Evolutionary conservation across 2,113 vertebrate species (phyloP).

Genomic region (Oriolus oriolus): DNA sequence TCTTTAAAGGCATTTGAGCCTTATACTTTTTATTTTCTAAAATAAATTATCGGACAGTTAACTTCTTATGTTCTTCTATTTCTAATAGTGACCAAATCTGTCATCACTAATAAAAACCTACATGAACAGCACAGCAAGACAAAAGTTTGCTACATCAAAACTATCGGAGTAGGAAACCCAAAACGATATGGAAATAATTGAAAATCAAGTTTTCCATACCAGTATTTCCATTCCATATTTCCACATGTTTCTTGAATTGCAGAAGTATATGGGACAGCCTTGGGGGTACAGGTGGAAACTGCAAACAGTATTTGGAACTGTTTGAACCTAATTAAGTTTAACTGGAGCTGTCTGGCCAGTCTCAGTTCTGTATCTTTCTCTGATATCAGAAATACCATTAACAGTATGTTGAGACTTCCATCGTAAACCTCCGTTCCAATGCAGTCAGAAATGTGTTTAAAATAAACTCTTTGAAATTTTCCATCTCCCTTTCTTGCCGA

Average conservation of each 20-base stretch:
- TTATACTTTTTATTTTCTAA: neutral
- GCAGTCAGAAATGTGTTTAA: neutral
- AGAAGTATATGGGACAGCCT: neutral
- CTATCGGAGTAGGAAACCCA: neutral
- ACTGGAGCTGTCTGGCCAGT: neutral
- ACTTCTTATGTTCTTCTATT: neutral
- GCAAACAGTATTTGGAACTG: neutral
- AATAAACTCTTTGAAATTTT: constrained; percentile 9
- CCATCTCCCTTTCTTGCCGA: neutral
- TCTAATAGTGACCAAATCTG: neutral
- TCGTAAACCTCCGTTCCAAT: neutral
- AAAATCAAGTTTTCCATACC: neutral
- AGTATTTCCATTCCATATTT: neutral
- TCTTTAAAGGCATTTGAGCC: neutral
- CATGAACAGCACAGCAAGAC: neutral
- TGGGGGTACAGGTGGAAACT: constrained; percentile 25
- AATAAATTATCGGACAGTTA: neutral
- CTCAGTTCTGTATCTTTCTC: neutral
- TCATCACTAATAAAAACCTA: constrained; percentile 10
- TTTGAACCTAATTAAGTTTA: neutral
- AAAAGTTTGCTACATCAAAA: neutral
- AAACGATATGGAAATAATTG: neutral
- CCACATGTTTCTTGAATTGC: neutral
- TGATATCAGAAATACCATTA: neutral
- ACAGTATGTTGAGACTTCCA: neutral